Evolutionary conservation across 2,113 vertebrate genomes (phyloP).

Genomic region (Scolopax mira): DNA sequence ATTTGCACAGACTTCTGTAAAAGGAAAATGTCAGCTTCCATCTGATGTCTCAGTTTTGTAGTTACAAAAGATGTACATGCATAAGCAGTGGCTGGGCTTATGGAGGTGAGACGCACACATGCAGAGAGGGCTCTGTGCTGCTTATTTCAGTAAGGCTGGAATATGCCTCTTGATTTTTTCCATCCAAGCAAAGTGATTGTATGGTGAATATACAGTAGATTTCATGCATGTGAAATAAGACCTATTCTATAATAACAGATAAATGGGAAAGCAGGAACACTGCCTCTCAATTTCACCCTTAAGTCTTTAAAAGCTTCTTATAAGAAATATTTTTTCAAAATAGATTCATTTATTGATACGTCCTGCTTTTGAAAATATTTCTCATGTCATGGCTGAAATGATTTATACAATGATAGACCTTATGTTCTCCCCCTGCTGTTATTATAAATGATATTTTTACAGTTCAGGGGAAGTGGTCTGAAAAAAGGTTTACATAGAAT

Average conservation of each 20-base stretch:
- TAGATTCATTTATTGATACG: background rate
- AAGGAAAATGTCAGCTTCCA: slow-evolving; percentile 7
- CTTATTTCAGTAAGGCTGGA: background rate
- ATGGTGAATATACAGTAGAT: background rate
- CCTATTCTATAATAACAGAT: background rate
- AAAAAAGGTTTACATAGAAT: background rate
- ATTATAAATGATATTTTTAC: slow-evolving; percentile 9
- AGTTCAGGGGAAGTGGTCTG: background rate
- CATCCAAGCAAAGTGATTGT: background rate
- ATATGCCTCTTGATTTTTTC: background rate
- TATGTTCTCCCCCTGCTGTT: background rate
- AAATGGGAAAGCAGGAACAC: background rate
- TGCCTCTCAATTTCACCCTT: background rate
- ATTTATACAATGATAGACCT: slow-evolving; percentile 20
- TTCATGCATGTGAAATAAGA: background rate
- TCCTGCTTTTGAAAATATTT: slow-evolving; percentile 47
- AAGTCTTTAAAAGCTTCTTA: background rate
- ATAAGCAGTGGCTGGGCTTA: background rate
- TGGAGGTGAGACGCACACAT: background rate
- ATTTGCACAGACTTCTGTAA: slow-evolving; percentile 42
- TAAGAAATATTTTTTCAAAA: background rate
- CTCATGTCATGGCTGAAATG: background rate
- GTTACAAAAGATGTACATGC: background rate
- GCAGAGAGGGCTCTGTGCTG: background rate
- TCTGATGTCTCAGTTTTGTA: slow-evolving; percentile 20